Evolutionary conservation across 2,888 invertebrate species (phyloP).

Genomic region (Fragum whitleyi): DNA sequence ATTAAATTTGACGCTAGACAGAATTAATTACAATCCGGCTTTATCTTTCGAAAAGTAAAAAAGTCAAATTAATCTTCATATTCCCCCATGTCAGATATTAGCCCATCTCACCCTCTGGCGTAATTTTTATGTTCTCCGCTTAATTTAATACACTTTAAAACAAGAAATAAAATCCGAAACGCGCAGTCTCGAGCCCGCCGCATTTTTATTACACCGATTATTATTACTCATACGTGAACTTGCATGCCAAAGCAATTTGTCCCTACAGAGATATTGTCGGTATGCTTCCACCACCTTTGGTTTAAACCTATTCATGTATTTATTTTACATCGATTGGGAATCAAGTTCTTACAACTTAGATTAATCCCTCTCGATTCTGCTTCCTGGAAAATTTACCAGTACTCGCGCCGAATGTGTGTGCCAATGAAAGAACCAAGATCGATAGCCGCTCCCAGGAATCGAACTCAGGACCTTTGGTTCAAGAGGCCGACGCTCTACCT

Average conservation of each 20-base stretch:
- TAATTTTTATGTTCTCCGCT: slow-evolving; percentile 46
- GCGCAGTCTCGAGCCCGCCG: not conserved
- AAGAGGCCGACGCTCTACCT: too few species aligned
- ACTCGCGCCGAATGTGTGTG: too few species aligned
- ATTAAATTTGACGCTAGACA: slow-evolving; percentile 15
- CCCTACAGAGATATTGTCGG: not conserved
- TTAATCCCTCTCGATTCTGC: too few species aligned
- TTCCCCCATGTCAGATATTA: slow-evolving; percentile 13
- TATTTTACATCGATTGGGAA: too few species aligned
- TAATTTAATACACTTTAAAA: slow-evolving; percentile 46
- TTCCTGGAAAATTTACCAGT: too few species aligned
- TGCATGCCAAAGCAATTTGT: not conserved
- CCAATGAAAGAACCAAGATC: too few species aligned
- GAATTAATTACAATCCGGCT: slow-evolving; percentile 14
- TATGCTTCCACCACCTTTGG: too few species aligned
- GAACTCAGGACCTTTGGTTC: too few species aligned
- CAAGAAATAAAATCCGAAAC: slow-evolving; percentile 39
- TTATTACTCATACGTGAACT: not conserved
- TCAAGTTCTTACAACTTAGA: too few species aligned
- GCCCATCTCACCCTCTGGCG: slow-evolving; percentile 6
- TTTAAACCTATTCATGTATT: too few species aligned
- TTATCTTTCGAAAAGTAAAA: slow-evolving; percentile 1
- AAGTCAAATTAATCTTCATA: slow-evolving; percentile 30
- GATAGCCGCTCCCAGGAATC: too few species aligned
- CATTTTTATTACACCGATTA: not conserved